Base-by-base conservation (phyloP, 2,113 vertebrate genomes). In the Rhodinocichla rosea region DNA sequence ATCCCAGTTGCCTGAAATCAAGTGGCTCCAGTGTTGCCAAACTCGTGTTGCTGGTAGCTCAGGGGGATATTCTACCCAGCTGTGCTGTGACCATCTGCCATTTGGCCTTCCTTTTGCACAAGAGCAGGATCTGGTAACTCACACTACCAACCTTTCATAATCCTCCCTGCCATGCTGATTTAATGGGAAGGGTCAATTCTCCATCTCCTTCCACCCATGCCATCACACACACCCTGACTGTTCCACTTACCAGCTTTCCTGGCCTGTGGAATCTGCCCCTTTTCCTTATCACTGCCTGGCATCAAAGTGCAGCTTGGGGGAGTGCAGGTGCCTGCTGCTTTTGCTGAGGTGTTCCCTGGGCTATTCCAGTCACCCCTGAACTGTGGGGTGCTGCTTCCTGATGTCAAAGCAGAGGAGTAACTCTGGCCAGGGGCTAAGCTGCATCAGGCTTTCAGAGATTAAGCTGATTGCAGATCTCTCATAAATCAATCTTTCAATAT, bases 401-500 rank as follows among this genome's bases (percentile, higher is more conserved):
- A 35, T 2, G 13, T 53, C 28, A 62, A 35, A 87, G 59, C 77
- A 42, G 56, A 59, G 0, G 4, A 92, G 47, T 32, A 76, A 30
- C 78, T 63, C 89, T 55, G 65, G 30, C 84, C 56, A 53, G 35
- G 52, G 50, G 57, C 87, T 86, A 37, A 88, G 67, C 68, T 81
- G 30, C 83, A 24, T 30, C 3, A 8, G 27, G 74, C 53, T 87
- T 89, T 60, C 2, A 7, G 62, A 77, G 69, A 47, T 87, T 77
- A 70, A 76, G 50, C 83, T 84, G 86, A 83, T 68, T 94, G 90
- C 76, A 88, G 50, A 35, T 73, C 33, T 93, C 89, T 87, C 40
- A 59, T 81, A 93, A 95, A 90, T 49, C 78, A 93, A 71, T 83
- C 78, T 62, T 82, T 55, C 40, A 78, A 60, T 83, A 84, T 85